A percentile compares a stretch with the other conserved stretches of the same genome.
Evolutionary conservation across 2,113 vertebrate genomes (phyloP).

Genomic region (Coracopsis vasa): DNA sequence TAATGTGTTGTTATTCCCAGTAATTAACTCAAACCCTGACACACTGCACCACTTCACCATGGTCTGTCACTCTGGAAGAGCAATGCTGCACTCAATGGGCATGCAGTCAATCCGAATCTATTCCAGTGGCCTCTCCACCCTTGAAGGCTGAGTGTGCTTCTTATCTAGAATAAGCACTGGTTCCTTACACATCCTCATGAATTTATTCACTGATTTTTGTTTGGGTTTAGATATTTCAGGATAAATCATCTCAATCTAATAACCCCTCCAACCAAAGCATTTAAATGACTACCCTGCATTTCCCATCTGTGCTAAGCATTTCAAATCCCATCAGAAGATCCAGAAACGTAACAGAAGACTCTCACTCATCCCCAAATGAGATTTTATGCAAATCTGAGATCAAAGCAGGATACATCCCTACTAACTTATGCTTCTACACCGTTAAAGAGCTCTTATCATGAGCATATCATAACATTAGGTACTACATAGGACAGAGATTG

Average conservation of each 20-base stretch:
- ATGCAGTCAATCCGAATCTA: not conserved
- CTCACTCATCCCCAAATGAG: rapidly evolving
- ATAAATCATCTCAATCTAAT: not conserved
- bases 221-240: not conserved
- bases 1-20: not conserved
- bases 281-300: not conserved
- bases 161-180: not conserved
- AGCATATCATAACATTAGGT: not conserved
- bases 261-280: not conserved
- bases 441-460: not conserved
- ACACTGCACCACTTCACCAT: not conserved
- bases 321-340: not conserved
- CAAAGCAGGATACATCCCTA: not conserved
- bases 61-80: not conserved
- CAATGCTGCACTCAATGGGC: not conserved
- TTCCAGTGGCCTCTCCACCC: not conserved
- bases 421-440: not conserved
- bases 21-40: not conserved
- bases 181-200: not conserved
- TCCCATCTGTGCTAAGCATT: not conserved
- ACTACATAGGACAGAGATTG: not conserved
- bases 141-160: not conserved
- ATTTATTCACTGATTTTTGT: not conserved
- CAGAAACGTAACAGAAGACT: not conserved
- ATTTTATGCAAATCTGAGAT: not conserved